These are phyloP conservation scores for Zapornia atra DNA, from an alignment of 2,113 vertebrate genomes.

Conservation along the genomic window DNA sequence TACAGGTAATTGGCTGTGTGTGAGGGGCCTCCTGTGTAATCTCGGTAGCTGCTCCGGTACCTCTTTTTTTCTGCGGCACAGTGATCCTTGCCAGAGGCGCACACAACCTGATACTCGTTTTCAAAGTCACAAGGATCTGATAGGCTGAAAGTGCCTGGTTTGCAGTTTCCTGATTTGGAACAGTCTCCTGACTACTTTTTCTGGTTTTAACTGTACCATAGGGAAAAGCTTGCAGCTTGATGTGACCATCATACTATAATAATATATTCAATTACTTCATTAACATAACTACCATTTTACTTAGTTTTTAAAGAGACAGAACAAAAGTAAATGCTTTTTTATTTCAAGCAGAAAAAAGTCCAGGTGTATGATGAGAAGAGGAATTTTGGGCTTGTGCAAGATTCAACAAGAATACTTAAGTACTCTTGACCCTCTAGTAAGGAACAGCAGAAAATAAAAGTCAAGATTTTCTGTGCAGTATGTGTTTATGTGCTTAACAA, in stretches of 20 bases:
- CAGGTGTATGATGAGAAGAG: neutral
- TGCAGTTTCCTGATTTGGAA: neutral
- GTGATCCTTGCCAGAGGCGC: neutral
- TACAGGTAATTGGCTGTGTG: neutral
- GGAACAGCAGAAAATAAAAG: constrained; percentile 35
- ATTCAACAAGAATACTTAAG: neutral
- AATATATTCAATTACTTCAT: neutral
- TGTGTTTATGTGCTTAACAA: constrained; percentile 42
- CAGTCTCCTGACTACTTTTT: neutral
- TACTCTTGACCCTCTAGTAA: neutral
- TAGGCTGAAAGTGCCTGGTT: neutral
- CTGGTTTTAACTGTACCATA: neutral
- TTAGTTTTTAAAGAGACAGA: neutral
- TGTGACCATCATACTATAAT: neutral
- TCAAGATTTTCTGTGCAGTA: neutral
- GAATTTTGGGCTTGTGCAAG: neutral
- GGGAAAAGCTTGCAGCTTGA: neutral
- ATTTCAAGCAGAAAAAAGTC: neutral
- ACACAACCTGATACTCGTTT: neutral
- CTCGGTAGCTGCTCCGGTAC: neutral
- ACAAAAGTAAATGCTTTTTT: neutral
- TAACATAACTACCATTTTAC: neutral
- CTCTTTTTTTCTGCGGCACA: neutral
- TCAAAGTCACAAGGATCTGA: neutral
- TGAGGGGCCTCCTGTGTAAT: neutral